Conservation (phyloP, 2,888 invertebrate genomes). For the Limnephilus auricula region DNA sequence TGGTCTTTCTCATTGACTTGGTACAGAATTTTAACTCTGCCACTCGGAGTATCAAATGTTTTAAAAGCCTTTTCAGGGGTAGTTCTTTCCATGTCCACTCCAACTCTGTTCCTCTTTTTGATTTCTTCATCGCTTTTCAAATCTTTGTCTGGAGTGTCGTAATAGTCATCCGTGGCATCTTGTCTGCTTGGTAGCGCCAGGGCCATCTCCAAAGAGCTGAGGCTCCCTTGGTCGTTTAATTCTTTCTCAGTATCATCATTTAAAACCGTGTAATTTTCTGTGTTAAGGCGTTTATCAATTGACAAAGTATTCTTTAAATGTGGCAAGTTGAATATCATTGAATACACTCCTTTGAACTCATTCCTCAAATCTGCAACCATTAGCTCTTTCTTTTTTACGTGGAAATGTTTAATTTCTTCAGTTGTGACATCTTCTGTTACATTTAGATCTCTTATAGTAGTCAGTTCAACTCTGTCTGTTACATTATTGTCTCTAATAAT, state of each 20-base stretch:
- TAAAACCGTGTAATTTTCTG: conserved; percentile 29
- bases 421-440: not conserved
- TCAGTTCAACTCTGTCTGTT: not conserved
- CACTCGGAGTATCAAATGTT: conserved; percentile 73
- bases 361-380: conserved; percentile 15
- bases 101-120: conserved; percentile 68
- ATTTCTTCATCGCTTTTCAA: conserved; percentile 35
- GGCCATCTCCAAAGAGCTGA: conserved; percentile 3
- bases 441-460: not conserved
- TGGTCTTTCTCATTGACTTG: conserved; percentile 68
- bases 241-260: conserved; percentile 68
- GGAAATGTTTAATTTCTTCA: conserved; percentile 42
- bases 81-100: conserved; percentile 64
- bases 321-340: conserved; percentile 31
- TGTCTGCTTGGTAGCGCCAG: conserved; percentile 58
- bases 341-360: conserved; percentile 30
- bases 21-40: conserved; percentile 74
- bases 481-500: not conserved
- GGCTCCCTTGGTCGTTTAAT: conserved; percentile 68
- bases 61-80: conserved; percentile 72
- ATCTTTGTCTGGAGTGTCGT: conserved; percentile 39
- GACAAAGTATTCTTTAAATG: not conserved
- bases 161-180: conserved; percentile 53
- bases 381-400: conserved; percentile 50
- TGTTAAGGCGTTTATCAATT: conserved; percentile 18